phyloP scores from a whole-genome alignment of 2,113 vertebrate species.

The Prinia subflava region DNA sequence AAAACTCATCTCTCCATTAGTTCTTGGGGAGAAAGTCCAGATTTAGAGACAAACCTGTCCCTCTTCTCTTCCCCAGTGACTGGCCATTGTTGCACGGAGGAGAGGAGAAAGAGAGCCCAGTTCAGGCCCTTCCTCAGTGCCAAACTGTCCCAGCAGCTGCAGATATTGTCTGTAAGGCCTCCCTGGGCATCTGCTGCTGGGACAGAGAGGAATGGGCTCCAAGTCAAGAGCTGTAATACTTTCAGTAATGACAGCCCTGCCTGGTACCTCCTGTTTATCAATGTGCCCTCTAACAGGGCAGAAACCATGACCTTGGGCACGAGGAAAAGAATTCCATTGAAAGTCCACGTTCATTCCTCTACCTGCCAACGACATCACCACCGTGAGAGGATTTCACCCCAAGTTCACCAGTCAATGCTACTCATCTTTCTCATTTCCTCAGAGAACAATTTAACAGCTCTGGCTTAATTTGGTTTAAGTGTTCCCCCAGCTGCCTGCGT shows the following conservation, averaged over 20 bases:
- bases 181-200: neutral
- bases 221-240: neutral
- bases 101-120: neutral
- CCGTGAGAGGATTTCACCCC: neutral
- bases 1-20: neutral
- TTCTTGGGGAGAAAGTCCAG: neutral
- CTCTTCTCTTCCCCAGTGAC: neutral
- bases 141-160: neutral
- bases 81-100: neutral
- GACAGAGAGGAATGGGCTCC: neutral
- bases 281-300: neutral
- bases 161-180: neutral
- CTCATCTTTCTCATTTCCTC: neutral
- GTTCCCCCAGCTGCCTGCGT: neutral
- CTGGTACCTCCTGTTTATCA: neutral
- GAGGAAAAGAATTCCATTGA: neutral
- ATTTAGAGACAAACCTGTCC: neutral
- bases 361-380: neutral
- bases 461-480: neutral
- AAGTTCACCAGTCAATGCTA: neutral
- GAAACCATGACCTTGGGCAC: neutral
- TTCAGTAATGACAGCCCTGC: fast-evolving
- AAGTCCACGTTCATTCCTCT: neutral
- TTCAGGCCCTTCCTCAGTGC: neutral
- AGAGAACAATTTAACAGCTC: neutral